Evolutionary conservation across 2,797 vertebrate species (phyloP), one percentile per base, ranked within the genome.

Genomic region (Florisuga fusca): DNA sequence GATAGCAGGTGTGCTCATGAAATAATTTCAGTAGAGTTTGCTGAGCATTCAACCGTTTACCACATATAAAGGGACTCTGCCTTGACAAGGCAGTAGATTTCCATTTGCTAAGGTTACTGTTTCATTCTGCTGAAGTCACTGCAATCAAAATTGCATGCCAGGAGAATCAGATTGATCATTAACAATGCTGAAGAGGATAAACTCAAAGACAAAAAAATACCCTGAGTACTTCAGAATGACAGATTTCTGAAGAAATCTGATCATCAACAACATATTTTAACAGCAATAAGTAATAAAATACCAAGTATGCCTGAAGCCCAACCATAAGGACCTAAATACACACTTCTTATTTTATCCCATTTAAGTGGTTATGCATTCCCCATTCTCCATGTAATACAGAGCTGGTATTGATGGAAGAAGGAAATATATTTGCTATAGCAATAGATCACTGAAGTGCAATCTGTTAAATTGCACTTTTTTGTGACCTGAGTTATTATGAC

Each of bases 101-200:
- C 34, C 2, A 4, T 83, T 94, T 71, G 25, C 73, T 85, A 57
- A 71, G 57, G 68, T 90, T 87, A 71, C 89, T 61, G 48, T 87
- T 84, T 77, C 48, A 33, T 87, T 92, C 68, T 93, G 68, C 45
- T 80, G 53, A 79, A 89, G 78, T 80, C 53, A 61, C 72, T 89
- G 87, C 53, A 63, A 85, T 93, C 92, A 87, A 90, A 95, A 91
- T 58, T 34, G 33, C n/a, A 20, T 71, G 57, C 48, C 91, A 67
- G 53, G 61, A 71, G 41, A 74, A 84, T 67, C 64, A 89, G 48
- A 76, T 89, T 92, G 86, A 85, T 92, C 61, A 54, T 63, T 94
- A 38, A 11, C 33, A 46, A 25, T n/a, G 27, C 38, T 41, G 72
- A 64, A 92, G 33, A 92, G 53, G 33, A 78, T 75, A 88, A 87